Evolutionary conservation across 2,113 vertebrate species (phyloP), one percentile per base, ranked within the genome.

Genomic region (Epinephelus fuscoguttatus): DNA sequence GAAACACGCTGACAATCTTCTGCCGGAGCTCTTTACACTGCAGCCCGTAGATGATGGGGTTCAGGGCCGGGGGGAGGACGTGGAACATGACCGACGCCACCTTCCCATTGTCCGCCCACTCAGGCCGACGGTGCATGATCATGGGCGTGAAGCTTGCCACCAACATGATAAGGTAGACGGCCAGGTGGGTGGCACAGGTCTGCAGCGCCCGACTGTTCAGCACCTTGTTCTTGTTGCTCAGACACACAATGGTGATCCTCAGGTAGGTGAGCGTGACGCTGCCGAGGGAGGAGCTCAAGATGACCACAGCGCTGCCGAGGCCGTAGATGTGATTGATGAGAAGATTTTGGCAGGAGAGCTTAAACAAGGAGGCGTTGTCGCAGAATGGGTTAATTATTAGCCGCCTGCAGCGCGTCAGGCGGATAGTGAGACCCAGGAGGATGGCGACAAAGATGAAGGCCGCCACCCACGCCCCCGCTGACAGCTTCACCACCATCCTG

Each of bases 281-380:
- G 7, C 82, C 50, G 1, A 91, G 40, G 19, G 90, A 88, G 6
- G 57, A 70, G 19, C 57, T 57, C 50, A 80, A 45, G 4, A 85
- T 1, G 2, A 86, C 4, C 27, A 70, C 59, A 3, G 88, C 59
- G 18, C 50, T 53, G 42, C 59, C 6, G 2, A 91, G 67, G 2
- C 91, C 91, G 21, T 82, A 83, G 5, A 92, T 78, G 33, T 92
- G 78, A 59, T 91, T 91, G n/a, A 84, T 19, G 0, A 84, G 21
- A 3, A 90, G 15, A 40, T 66, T 80, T 19, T 89, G 56, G 49
- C 92, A 93, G 3, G 90, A 91, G 4, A 93, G 81, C 47, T 90
- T 91, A 64, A 93, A 91, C 73, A 93, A 49, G 2, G 92, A 90
- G 15, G 84, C 59, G 37, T 93, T 93, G 50, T 90, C 89, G 42